A percentile compares a stretch with the other conserved stretches of the same genome.
Evolutionary conservation across 2,113 vertebrate species (phyloP).

Genomic region (Nanorana parkeri): DNA sequence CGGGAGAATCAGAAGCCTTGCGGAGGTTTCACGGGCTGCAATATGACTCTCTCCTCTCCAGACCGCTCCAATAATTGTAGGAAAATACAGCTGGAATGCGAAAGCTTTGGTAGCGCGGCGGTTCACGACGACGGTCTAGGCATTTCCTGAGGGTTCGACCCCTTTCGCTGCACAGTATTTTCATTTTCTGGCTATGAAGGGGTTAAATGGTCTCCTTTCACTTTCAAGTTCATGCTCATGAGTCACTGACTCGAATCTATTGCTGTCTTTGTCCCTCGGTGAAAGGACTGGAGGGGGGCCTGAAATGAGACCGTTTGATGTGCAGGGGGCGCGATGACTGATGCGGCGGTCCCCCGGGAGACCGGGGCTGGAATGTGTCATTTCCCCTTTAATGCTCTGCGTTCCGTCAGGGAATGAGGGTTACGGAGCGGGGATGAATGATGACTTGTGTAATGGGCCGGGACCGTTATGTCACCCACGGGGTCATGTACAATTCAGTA

Average conservation of each 20-base stretch:
- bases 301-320: background rate
- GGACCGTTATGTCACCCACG: background rate
- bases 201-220: background rate
- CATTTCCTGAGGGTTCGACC: too few species aligned
- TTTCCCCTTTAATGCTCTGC: slow-evolving; percentile 1
- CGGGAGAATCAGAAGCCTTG: too few species aligned
- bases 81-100: too few species aligned
- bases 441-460: background rate
- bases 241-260: background rate
- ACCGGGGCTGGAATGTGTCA: background rate
- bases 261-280: background rate
- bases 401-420: background rate
- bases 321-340: background rate
- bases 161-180: too few species aligned
- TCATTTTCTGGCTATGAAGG: too few species aligned
- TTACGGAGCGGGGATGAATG: background rate
- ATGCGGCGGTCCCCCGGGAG: background rate
- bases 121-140: too few species aligned
- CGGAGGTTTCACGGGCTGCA: too few species aligned
- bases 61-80: too few species aligned
- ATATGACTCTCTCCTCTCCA: too few species aligned
- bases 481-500: background rate
- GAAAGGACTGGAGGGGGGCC: background rate
- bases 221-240: background rate
- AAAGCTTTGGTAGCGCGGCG: too few species aligned